Base-by-base conservation (phyloP, 2,113 vertebrate genomes). In the Dipodomys spectabilis region DNA sequence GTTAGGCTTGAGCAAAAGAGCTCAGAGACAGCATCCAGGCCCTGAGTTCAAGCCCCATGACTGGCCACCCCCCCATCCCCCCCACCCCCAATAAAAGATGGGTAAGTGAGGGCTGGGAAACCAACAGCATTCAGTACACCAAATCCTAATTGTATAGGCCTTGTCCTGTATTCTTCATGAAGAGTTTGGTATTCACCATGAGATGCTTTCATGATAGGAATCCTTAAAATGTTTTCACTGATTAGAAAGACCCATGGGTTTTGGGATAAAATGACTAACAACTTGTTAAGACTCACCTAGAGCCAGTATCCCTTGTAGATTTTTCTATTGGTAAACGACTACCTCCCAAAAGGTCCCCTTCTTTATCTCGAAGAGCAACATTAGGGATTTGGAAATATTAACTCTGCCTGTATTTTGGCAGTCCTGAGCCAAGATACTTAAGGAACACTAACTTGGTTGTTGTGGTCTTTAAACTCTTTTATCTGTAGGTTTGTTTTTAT, bases 231-330 rank as follows among this genome's bases (percentile, higher is more conserved):
- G 27, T 93, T 57, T 32, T 74, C 57, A 57, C 74, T 74, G 39
- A 65, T 25, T 65, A 74, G n/a, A 81, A 86, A 80, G 19, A 35
- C 3, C n/a, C 8, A 22, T 74, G 39, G 27, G 81, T 86, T 92
- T 80, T 69, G 53, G 74, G 74, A 81, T 53, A 86, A 69, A 91
- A 23, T 92, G 69, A 62, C 4, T 72, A 67, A n/a, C 13, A 87
- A 57, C 22, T 71, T 85, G 19, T 85, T 91, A 39, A 39, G 71
- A 83, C 75, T 49, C 75, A 44, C 44, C 80, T 82, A 91, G 7
- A 19, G 65, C 74, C 28, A 62, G 30, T 92, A 45, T 1, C 10
- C 27, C 44, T 30, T 84, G 13, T 77, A 35, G 12, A 91, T 91
- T 77, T 35, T 75, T n/a, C 67, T 44, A 78, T 6, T 84, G 64